A percentile compares a stretch with the other conserved stretches of the same genome.
phyloP scores from a whole-genome alignment of 2,113 vertebrate genomes.

The Caracal caracal region DNA sequence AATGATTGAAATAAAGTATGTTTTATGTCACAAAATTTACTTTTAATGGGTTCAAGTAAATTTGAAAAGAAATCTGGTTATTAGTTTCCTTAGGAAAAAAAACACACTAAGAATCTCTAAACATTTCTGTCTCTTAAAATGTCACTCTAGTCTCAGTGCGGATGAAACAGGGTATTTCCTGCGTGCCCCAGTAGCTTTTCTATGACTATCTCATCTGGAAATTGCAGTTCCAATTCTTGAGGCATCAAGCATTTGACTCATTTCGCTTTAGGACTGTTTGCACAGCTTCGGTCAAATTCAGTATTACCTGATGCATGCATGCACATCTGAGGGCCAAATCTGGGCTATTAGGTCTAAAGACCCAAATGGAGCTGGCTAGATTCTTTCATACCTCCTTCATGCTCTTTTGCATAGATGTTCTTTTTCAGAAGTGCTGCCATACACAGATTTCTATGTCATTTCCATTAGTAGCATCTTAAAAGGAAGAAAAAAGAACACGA shows the following conservation, averaged over 20 bases:
- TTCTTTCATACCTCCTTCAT: constrained; percentile 66
- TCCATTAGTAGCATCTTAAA: constrained; percentile 59
- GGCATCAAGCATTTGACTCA: constrained; percentile 18
- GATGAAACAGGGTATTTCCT: constrained; percentile 51
- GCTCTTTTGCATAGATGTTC: constrained; percentile 68
- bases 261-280: constrained; percentile 58
- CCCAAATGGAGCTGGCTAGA: constrained; percentile 56
- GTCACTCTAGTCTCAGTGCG: background rate
- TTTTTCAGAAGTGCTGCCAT: constrained; percentile 67
- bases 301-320: constrained; percentile 25
- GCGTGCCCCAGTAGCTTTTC: constrained; percentile 5
- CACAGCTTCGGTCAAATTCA: constrained; percentile 52
- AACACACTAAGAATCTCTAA: background rate
- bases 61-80: constrained; percentile 15
- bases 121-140: constrained; percentile 31
- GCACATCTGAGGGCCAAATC: constrained; percentile 54
- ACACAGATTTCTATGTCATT: constrained; percentile 69
- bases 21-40: constrained; percentile 38
- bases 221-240: constrained; percentile 65
- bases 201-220: constrained; percentile 18
- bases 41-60: background rate
- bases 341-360: constrained; percentile 69
- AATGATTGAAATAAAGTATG: background rate
- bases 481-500: constrained; percentile 28
- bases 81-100: background rate